phyloP scores from a whole-genome alignment of 2,888 invertebrate species.

The Leucophora obtusa region DNA sequence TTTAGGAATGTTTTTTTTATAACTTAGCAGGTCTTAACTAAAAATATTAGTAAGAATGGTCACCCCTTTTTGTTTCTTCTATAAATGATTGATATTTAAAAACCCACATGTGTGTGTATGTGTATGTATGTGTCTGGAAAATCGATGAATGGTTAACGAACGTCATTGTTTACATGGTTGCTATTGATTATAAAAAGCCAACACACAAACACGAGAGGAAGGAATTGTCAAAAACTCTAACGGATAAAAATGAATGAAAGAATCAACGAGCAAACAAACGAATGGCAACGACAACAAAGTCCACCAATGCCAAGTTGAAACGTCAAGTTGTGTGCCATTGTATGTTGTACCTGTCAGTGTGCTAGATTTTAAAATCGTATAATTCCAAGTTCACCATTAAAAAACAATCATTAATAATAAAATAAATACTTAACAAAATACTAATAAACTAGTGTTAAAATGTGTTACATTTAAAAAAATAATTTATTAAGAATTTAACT shows the following conservation, averaged over 20 bases:
- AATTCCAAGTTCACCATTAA: slow-evolving; percentile 27
- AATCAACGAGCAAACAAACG: slow-evolving; percentile 23
- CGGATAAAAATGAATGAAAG: slow-evolving; percentile 14
- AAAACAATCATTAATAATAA: neutral
- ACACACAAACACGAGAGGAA: slow-evolving; percentile 40
- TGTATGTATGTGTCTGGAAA: slow-evolving; percentile 40
- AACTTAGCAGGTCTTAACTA: too few relatives aligned
- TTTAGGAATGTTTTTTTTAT: too few relatives aligned
- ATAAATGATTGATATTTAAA: slow-evolving; percentile 9
- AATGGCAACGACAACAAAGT: slow-evolving; percentile 20
- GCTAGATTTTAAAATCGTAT: slow-evolving; percentile 8
- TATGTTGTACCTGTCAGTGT: slow-evolving; percentile 19
- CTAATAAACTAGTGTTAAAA: neutral
- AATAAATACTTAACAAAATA: neutral
- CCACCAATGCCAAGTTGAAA: slow-evolving; percentile 57
- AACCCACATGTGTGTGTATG: neutral
- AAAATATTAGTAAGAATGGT: neutral
- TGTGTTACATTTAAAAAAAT: neutral
- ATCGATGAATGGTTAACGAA: slow-evolving; percentile 54
- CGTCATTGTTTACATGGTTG: slow-evolving; percentile 48
- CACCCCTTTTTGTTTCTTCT: neutral
- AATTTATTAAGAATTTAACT: neutral
- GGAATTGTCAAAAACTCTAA: slow-evolving; percentile 54
- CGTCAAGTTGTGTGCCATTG: slow-evolving; percentile 35
- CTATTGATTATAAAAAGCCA: slow-evolving; percentile 46